Percentiles rank a stretch among this genome's conserved stretches.
phyloP scores from a whole-genome alignment of 2,888 invertebrate species.

The Cheilosia scutellata region DNA sequence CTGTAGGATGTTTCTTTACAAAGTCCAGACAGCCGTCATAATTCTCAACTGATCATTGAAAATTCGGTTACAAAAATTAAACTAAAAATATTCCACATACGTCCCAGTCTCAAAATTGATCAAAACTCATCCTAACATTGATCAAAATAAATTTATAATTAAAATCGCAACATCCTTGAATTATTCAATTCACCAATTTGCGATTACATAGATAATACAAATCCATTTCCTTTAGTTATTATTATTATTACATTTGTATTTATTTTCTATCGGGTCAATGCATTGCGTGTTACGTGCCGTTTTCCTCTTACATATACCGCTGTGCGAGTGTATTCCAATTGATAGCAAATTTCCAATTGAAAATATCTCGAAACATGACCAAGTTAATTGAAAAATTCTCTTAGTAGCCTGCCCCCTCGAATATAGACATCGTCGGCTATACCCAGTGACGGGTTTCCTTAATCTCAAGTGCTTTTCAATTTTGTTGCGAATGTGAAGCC shows the following conservation, averaged over 20 bases:
- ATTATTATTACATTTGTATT: background rate
- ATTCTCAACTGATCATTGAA: no score
- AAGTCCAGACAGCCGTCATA: no score
- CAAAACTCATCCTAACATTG: conserved; percentile 1
- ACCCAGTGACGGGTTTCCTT: conserved; percentile 31
- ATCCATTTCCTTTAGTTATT: conserved; percentile 12
- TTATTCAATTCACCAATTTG: conserved; percentile 18
- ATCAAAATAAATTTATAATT: conserved; percentile 1
- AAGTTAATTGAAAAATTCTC: conserved; percentile 64
- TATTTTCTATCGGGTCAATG: conserved; percentile 18
- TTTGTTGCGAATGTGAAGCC: conserved; percentile 34
- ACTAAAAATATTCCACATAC: no score
- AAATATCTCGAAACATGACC: conserved; percentile 34
- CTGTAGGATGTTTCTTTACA: no score
- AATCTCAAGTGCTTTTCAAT: conserved; percentile 57
- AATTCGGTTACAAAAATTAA: no score
- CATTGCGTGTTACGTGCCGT: conserved; percentile 19
- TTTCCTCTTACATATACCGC: conserved; percentile 14
- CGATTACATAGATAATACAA: conserved; percentile 20
- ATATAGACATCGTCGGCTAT: background rate
- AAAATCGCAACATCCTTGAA: conserved; percentile 18
- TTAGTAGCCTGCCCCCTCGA: background rate
- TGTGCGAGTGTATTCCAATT: conserved; percentile 1
- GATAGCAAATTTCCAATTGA: conserved; percentile 41
- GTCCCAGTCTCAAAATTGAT: no score